Conservation (phyloP, 2,888 invertebrate genomes). For the Ctenicera cuprea region DNA sequence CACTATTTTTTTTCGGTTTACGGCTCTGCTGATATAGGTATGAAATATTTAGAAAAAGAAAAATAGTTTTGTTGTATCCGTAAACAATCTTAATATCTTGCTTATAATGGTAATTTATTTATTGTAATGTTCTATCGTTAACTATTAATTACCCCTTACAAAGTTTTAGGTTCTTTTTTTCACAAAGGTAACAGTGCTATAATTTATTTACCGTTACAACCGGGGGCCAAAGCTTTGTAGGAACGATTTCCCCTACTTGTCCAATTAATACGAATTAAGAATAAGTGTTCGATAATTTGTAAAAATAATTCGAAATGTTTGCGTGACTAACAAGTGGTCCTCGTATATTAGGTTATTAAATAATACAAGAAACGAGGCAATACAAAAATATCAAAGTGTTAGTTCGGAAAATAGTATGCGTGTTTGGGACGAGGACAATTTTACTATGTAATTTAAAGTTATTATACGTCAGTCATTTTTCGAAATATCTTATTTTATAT, state of each 20-base stretch:
- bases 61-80: too few species aligned
- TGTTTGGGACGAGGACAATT: constrained; percentile 52
- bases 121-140: too few species aligned
- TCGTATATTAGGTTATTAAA: constrained; percentile 47
- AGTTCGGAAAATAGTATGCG: constrained; percentile 47
- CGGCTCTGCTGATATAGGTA: too few species aligned
- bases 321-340: constrained; percentile 50
- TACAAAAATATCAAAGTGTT: constrained; percentile 47
- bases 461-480: constrained; percentile 58
- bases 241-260: constrained; percentile 36
- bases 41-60: too few species aligned
- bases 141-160: too few species aligned
- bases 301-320: constrained; percentile 45
- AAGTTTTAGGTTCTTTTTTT: background rate
- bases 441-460: constrained; percentile 57
- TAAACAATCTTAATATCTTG: too few species aligned
- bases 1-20: too few species aligned
- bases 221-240: background rate
- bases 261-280: constrained; percentile 46
- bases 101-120: too few species aligned
- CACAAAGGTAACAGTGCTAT: background rate
- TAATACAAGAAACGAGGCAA: constrained; percentile 45
- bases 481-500: constrained; percentile 60
- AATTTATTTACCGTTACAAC: constrained; percentile 16
- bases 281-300: constrained; percentile 48